Conservation (phyloP, 35 echinoderm and acorn worm species). For the Apostichopus japonicus region DNA sequence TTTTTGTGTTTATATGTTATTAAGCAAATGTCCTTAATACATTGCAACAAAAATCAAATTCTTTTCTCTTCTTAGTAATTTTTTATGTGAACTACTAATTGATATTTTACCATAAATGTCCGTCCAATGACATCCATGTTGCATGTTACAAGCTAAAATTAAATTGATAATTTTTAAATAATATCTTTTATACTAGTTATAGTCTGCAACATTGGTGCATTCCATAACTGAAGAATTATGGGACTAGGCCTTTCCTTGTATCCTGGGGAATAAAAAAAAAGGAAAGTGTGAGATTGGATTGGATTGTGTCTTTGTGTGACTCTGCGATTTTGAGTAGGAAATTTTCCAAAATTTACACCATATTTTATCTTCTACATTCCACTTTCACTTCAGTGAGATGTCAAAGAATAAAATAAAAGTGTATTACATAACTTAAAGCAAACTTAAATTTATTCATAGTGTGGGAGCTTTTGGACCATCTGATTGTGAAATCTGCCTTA, state of each 20-base stretch:
- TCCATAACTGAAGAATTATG: background rate
- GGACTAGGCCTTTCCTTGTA: background rate
- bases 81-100: conserved; percentile 12
- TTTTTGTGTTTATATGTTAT: conserved; percentile 24
- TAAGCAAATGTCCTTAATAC: conserved; percentile 11
- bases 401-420: background rate
- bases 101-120: conserved; percentile 43
- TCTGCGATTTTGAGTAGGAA: background rate
- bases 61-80: conserved; percentile 12
- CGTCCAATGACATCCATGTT: background rate
- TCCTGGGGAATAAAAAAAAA: background rate
- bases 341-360: too few species aligned
- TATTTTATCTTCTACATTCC: conserved; percentile 18
- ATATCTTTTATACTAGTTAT: conserved; percentile 25
- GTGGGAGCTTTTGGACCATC: conserved; percentile 16
- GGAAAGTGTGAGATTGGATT: background rate
- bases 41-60: conserved; percentile 31
- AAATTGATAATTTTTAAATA: background rate
- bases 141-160: background rate
- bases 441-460: background rate
- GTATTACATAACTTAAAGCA: background rate
- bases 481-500: too few species aligned
- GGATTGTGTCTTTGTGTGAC: conserved; percentile 1
- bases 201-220: conserved; percentile 11
- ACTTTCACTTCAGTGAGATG: background rate